phyloP scores from a whole-genome alignment of 2,113 vertebrate genomes.

The Gymnocephalus cernua region DNA sequence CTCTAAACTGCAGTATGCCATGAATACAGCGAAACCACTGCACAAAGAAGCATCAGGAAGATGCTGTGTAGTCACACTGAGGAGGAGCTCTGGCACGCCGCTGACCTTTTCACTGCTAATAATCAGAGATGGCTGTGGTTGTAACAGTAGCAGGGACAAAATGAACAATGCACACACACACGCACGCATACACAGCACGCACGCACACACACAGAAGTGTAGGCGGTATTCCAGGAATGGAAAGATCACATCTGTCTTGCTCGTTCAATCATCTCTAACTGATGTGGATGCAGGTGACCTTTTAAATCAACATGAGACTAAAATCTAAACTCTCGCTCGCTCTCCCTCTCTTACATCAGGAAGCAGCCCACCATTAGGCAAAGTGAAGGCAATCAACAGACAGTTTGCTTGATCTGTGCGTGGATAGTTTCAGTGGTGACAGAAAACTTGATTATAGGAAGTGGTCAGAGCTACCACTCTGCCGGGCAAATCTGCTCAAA shows the following conservation, averaged over 20 bases:
- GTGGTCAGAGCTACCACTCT: conserved; percentile 26
- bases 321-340: conserved; percentile 21
- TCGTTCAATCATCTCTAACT: conserved; percentile 31
- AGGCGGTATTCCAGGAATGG: conserved; percentile 29
- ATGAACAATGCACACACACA: conserved; percentile 5
- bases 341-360: background rate
- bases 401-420: conserved; percentile 31
- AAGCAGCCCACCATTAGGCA: conserved; percentile 30
- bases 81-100: conserved; percentile 39
- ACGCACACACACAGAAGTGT: background rate
- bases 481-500: background rate
- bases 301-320: conserved; percentile 52
- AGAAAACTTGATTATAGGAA: conserved; percentile 50
- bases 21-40: background rate
- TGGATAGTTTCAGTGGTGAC: conserved; percentile 35
- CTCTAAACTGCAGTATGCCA: background rate
- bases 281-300: conserved; percentile 65
- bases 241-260: conserved; percentile 65
- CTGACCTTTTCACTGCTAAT: conserved; percentile 71
- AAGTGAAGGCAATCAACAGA: conserved; percentile 30
- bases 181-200: conserved; percentile 6
- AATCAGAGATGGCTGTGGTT: conserved; percentile 59
- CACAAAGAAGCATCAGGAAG: background rate
- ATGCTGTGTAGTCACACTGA: conserved; percentile 1
- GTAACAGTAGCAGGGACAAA: conserved; percentile 45